phyloP scores from a whole-genome alignment of 2,888 invertebrate genomes.

The Cantharis flavilabris region DNA sequence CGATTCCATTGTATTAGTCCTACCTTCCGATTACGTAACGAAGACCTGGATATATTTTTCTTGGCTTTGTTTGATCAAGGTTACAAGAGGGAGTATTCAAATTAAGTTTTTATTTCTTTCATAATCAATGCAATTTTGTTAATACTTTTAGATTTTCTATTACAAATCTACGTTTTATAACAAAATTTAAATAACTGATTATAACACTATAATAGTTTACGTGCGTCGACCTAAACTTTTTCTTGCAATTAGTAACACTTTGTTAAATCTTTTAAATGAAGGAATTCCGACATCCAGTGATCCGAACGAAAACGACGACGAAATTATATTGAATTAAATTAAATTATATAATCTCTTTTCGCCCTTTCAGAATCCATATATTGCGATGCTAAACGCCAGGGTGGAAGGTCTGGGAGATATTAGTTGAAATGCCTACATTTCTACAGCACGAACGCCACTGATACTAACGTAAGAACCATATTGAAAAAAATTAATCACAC shows the following conservation, averaged over 20 bases:
- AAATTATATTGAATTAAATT: no score
- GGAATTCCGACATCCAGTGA: neutral
- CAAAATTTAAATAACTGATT: no score
- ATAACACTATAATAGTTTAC: no score
- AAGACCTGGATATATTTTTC: neutral
- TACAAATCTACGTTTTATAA: no score
- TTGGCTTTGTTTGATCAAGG: neutral
- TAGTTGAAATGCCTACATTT: no score
- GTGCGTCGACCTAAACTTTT: no score
- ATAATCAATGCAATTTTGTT: neutral
- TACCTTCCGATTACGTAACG: neutral
- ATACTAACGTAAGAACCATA: neutral
- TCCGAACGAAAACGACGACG: no score
- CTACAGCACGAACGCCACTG: no score
- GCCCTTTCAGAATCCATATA: no score
- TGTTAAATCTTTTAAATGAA: neutral
- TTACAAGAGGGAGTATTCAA: neutral
- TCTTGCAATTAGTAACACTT: neutral
- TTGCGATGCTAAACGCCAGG: no score
- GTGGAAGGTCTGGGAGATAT: no score
- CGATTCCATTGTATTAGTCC: slow-evolving; percentile 1
- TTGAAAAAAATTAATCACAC: neutral
- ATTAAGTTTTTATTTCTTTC: neutral
- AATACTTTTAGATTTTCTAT: neutral
- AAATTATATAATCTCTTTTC: no score